A percentile compares a stretch with the other conserved stretches of the same genome.
These are phyloP conservation scores for Spodoptera litura DNA, from an alignment of 1,140 invertebrate genomes.

Conservation along the genomic window DNA sequence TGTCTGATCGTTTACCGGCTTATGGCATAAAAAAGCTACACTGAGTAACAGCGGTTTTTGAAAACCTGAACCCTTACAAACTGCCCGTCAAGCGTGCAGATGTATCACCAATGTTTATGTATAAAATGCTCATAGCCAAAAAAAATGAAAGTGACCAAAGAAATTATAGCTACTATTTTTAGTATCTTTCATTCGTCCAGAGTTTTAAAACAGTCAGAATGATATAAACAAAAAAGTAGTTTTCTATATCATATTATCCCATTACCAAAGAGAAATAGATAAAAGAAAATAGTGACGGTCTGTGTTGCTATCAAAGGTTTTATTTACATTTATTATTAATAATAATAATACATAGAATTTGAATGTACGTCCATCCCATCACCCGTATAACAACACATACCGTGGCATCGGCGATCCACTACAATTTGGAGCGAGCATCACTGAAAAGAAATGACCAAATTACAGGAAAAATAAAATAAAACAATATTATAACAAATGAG, in stretches of 20 bases:
- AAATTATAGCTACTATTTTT: too few relatives aligned
- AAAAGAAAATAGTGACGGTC: slow-evolving; percentile 23
- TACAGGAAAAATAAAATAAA: slow-evolving; percentile 52
- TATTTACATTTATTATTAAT: neutral
- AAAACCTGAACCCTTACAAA: too few relatives aligned
- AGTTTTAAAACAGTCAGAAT: too few relatives aligned
- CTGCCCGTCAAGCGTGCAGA: too few relatives aligned
- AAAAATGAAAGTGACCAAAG: too few relatives aligned
- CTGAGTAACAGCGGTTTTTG: too few relatives aligned
- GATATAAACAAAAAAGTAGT: too few relatives aligned
- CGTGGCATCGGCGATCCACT: slow-evolving; percentile 23
- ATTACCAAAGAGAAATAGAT: neutral
- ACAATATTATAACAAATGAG: slow-evolving; percentile 62
- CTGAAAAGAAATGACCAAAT: slow-evolving; percentile 57
- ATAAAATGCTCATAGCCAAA: too few relatives aligned
- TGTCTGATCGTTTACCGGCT: too few relatives aligned
- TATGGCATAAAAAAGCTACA: too few relatives aligned
- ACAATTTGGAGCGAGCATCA: slow-evolving; percentile 62
- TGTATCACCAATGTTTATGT: too few relatives aligned
- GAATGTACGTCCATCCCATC: slow-evolving; percentile 32
- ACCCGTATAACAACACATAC: slow-evolving; percentile 51
- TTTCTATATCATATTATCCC: neutral
- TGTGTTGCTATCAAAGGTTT: slow-evolving; percentile 50
- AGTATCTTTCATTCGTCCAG: too few relatives aligned
- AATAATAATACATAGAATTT: slow-evolving; percentile 26